Evolutionary conservation across 2,797 vertebrate species (phyloP).

Genomic region (Spinus pinus): DNA sequence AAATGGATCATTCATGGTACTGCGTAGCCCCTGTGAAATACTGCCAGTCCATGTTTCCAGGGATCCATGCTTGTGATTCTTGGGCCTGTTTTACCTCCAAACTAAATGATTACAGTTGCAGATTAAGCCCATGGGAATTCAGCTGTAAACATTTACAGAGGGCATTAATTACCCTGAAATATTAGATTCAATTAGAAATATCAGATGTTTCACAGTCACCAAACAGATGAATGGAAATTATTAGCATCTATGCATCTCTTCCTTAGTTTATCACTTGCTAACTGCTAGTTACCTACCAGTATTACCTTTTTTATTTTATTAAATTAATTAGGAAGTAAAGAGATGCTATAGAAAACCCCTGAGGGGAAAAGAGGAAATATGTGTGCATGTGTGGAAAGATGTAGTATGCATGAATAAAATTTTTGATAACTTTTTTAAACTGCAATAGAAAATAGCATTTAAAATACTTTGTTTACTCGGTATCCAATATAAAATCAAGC

Average conservation of each 20-base stretch:
- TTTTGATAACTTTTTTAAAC: background rate
- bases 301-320: background rate
- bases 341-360: background rate
- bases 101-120: background rate
- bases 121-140: background rate
- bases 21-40: fast-evolving
- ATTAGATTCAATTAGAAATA: background rate
- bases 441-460: background rate
- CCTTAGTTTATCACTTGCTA: background rate
- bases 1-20: background rate
- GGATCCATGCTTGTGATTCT: background rate
- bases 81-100: background rate
- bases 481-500: background rate
- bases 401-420: background rate
- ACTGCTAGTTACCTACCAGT: background rate
- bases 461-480: background rate
- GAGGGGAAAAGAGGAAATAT: background rate
- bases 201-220: background rate
- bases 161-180: background rate
- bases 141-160: background rate
- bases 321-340: background rate
- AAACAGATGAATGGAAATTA: background rate
- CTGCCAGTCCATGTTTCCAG: background rate
- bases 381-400: background rate
- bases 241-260: background rate